Percentiles rank a stretch among this genome's conserved stretches.
These are phyloP conservation scores for Hippocampus barbouri DNA, from an alignment of 2,113 vertebrate genomes.

Conservation along the genomic window DNA sequence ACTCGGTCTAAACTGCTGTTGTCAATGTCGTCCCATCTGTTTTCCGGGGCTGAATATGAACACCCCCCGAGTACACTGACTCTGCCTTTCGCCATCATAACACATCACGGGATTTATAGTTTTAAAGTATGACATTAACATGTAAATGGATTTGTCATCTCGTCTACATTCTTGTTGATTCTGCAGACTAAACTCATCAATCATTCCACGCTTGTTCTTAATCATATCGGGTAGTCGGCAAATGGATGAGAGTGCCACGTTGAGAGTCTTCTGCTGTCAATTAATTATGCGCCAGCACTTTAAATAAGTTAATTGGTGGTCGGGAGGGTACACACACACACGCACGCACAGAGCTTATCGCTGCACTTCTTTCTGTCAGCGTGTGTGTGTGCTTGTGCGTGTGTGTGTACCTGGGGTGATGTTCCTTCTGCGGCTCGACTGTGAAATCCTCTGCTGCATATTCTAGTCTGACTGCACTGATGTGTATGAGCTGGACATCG, in stretches of 20 bases:
- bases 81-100: no score
- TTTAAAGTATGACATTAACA: not conserved
- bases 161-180: no score
- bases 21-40: no score
- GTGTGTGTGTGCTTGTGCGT: conserved; percentile 1
- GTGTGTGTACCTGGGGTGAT: conserved; percentile 4
- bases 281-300: conserved; percentile 45
- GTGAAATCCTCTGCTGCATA: conserved; percentile 37
- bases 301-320: conserved; percentile 50
- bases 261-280: conserved; percentile 35
- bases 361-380: not conserved
- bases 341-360: not conserved
- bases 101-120: no score
- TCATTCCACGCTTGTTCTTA: not conserved
- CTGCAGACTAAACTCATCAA: not conserved
- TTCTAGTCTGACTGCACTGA: conserved; percentile 20
- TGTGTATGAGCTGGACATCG: not conserved
- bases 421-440: conserved; percentile 11
- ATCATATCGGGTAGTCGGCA: not conserved
- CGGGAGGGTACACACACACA: not conserved
- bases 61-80: no score
- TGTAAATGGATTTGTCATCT: not conserved
- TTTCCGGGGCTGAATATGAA: no score
- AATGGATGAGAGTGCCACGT: conserved; percentile 8
- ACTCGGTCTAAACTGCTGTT: no score